Base-by-base conservation (phyloP, 2,113 vertebrate species). In the Peromyscus polionotus region DNA sequence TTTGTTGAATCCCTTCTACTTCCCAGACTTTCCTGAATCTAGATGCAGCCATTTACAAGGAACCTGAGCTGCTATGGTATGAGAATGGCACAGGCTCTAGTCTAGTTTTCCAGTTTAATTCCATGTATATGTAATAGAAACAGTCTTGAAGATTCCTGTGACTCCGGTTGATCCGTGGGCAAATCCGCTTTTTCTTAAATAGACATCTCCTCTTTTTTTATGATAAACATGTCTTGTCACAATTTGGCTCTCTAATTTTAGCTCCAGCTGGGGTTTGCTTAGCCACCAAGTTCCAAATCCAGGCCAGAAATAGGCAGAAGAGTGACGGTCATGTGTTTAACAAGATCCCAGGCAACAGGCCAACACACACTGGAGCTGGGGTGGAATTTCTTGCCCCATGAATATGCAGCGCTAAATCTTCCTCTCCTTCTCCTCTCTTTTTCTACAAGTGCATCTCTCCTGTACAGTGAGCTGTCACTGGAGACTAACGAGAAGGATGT, bases 321-420 rank as follows among this genome's bases (percentile, higher is more conserved):
- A 98, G 98, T 97, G 98, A 99, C 98, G 97, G 98, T 99, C 99
- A 99, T 99, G 97, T 99, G 99, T 98, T 99, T 98, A 98, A 98
- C 97, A 97, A 98, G 98, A 98, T 98, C 98, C 98, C 54, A 94
- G 99, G 99, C 98, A 97, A 94, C 0, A 0, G 88, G 98, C 98
- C 99, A 99, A 99, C 98, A 99, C 98, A 99, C 98, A 99, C 99
- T 99, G 98, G 98, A 99, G 99, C 98, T 96, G 88, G 98, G 98
- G 97, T 98, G 99, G 99, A 99, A 99, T 99, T 99, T 99, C 98
- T 99, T 99, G 98, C 98, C 98, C 98, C 98, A 98, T 98, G 98
- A 99, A 99, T 99, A 99, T 98, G 99, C 95, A 98, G 97, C 11
- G 98, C 98, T 99, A 99, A 99, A 99, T 99, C 98, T 98, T 98